Base-by-base conservation (phyloP, 2,888 invertebrate species). In the Ophion ventricosus region DNA sequence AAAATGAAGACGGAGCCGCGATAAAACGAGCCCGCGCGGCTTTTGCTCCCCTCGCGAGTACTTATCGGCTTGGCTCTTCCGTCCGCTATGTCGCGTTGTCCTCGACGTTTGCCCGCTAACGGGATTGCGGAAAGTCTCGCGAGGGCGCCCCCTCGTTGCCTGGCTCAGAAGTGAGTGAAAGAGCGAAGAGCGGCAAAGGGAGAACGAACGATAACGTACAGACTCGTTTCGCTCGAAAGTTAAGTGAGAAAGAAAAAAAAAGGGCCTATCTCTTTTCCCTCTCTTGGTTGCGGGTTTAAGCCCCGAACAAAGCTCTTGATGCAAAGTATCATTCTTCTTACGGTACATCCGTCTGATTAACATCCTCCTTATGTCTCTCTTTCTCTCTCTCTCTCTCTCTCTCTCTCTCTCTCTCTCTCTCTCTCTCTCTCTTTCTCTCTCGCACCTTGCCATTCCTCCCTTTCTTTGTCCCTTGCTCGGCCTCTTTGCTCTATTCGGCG, bases 161-260 rank as follows among this genome's bases (percentile, higher is more conserved):
- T 57, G 14, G 25, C 63, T 40, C 23, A 26, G 5, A 35, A 70
- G 64, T 4, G 35, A 64, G 64, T 64, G 64, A 29, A 5, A 66
- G 29, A 23, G 73, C 35, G 35, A 66, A 49, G 56, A 8, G 63
- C 59, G 70, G 17, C 26, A 61, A 43, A 57, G 72, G 81, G 82
- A 84, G 84, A 84, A 84, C 81, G 84, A 84, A 84, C 84, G 84
- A 84, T 84, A 84, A 84, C 67, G 66, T 76, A 76, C 72, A 57
- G 70, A 84, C 81, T 79, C 63, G 66, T 81, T 74, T 78, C 43
- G 70, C 79, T 56, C 76, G 75, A 75, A 75, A 80, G 69, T 69
- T n/a, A 63, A 67, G 69, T 29, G 49, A 66, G 25, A 61, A 56
- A 63, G 80, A 63, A 49, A 56, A 73, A 59, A 40, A 59, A 70